Conservation (phyloP, 2,888 invertebrate species). For the Lithophane semibrunnea region DNA sequence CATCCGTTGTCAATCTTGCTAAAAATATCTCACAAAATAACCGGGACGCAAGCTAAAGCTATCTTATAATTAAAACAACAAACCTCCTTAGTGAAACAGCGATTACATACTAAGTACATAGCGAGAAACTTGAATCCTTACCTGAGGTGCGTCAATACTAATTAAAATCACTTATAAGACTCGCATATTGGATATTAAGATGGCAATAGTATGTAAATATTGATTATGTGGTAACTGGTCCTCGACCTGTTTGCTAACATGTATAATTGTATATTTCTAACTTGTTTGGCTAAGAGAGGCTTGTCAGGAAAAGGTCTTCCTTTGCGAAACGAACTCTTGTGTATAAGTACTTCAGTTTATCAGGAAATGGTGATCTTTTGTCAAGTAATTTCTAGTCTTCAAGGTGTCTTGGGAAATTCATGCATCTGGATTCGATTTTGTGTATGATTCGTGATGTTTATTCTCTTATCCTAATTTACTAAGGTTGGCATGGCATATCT, state of each 20-base stretch:
- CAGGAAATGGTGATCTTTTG: neutral
- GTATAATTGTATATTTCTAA: neutral
- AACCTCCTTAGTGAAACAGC: neutral
- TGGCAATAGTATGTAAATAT: slow-evolving; percentile 14
- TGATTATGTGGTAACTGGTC: neutral
- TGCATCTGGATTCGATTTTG: too few species aligned
- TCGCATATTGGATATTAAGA: slow-evolving; percentile 4
- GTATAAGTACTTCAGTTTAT: neutral
- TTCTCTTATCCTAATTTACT: neutral
- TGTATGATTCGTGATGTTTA: too few species aligned
- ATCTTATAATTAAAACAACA: slow-evolving; percentile 14
- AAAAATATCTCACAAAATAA: neutral
- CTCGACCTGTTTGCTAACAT: slow-evolving; percentile 7
- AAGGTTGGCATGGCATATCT: too few species aligned
- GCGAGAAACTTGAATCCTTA: slow-evolving; percentile 5
- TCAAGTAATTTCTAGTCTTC: neutral
- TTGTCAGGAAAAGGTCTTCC: slow-evolving; percentile 11
- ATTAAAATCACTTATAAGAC: slow-evolving; percentile 46
- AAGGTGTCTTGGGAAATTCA: neutral
- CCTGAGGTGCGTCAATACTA: slow-evolving; percentile 35
- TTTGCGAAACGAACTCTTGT: neutral
- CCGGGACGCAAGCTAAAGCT: neutral
- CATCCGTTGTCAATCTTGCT: neutral
- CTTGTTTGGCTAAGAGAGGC: neutral
- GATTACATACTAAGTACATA: neutral